Evolutionary conservation across 2,888 invertebrate genomes (phyloP), one percentile per base, ranked within the genome.

Genomic region (Idaea straminata): DNA sequence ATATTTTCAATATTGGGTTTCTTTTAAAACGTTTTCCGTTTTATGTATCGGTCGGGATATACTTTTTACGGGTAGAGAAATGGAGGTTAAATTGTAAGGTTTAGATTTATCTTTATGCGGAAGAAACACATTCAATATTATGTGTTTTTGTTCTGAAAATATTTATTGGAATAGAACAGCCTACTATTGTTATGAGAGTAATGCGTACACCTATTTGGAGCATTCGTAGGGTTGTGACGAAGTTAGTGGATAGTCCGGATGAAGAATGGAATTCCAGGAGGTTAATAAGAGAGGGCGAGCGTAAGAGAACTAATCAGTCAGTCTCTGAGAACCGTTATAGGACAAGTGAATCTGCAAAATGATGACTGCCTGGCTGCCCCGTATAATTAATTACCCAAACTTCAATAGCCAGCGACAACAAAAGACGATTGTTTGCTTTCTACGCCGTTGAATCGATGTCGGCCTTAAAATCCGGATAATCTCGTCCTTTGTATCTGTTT

Each of bases 341-440:
- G 77, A 79, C 83, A 83, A 85, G 86, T 88, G 85, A 88, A 87
- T 86, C 87, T 85, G 85, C 85, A 83, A 87, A 88, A 86, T 85
- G 85, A 83, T 86, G 85, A 81, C 82, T 81, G 80, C 78, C 70
- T 73, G 85, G 82, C 82, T 81, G 80, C 78, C 70, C 73, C 73
- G 79, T 82, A 81, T 90, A 90, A 91, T 91, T 91, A 91, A 91
- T 91, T 89, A 88, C 85, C 85, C 77, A 74, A 85, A 84, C 85
- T 88, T 89, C 86, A 89, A 90, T 89, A 82, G 89, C 80, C 79
- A 77, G 77, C 78, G 83, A 79, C 83, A 83, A 90, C 91, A 91
- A 91, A 88, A 88, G 89, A 82, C 86, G 84, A 90, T 91, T 89
- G 90, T 91, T 90, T 89, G 87, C 87, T 83, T 85, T 87, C 85